Percentiles rank a stretch among this genome's conserved stretches.
These are phyloP conservation scores for Anolis sagrei DNA, from an alignment of 2,113 vertebrate genomes.

Conservation along the genomic window DNA sequence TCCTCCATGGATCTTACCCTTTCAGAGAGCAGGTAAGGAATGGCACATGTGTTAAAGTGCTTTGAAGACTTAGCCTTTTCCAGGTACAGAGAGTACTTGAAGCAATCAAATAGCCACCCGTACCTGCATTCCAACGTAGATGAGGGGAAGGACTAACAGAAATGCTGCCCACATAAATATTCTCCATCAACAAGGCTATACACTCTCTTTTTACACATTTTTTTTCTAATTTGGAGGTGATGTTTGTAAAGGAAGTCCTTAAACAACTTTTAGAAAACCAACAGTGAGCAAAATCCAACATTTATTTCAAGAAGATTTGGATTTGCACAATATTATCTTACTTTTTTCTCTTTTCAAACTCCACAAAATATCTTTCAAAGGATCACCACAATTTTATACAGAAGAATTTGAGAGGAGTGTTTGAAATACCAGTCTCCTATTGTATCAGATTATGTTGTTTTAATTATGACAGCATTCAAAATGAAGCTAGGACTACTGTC, in stretches of 20 bases:
- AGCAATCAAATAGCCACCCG: not conserved
- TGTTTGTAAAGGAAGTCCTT: too few species aligned
- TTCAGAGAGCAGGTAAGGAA: not conserved
- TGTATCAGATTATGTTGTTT: not conserved
- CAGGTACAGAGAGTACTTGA: not conserved
- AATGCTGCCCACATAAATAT: not conserved
- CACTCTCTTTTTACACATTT: too few species aligned
- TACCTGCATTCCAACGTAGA: not conserved
- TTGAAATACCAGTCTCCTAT: too few species aligned
- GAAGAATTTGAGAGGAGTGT: too few species aligned
- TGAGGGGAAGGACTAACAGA: not conserved
- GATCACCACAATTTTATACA: too few species aligned
- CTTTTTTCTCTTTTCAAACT: not conserved
- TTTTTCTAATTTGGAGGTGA: too few species aligned
- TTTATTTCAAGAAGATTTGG: not conserved
- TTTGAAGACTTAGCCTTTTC: not conserved
- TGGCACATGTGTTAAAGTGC: not conserved
- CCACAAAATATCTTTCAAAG: too few species aligned
- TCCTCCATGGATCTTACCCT: not conserved
- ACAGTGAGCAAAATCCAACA: not conserved
- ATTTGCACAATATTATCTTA: not conserved
- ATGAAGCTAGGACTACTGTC: not conserved
- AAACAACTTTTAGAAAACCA: too few species aligned
- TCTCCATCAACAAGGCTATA: too few species aligned
- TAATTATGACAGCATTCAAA: not conserved